Evolutionary conservation across 2,797 vertebrate genomes (phyloP), one percentile per base, ranked within the genome.

Genomic region (Falco columbarius): DNA sequence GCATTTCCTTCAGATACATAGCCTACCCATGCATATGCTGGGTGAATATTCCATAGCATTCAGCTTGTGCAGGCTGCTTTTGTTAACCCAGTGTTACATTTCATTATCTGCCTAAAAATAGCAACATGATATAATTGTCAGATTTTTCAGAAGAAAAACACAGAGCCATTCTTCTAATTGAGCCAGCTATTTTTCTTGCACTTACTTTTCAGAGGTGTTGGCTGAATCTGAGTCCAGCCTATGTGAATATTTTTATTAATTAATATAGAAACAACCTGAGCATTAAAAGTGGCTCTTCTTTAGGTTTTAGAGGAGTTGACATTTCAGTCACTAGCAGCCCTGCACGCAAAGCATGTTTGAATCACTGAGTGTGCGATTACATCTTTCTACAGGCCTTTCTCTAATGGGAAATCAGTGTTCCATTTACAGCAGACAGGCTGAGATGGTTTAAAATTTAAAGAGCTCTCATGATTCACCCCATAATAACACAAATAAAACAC

Each of bases 101-200:
- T 82, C 16, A 54, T 89, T 89, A 61, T 67, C 74, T 58, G 49
- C 44, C 59, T 92, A 92, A 95, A 96, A 95, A 91, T 77, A 95
- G 36, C 38, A 51, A 71, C 5, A 14, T 49, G 58, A 85, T 65
- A 56, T 34, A 74, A 66, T 46, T 65, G 40, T 59, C 63, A 85
- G 42, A 26, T 86, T 89, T 97, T 81, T 73, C 42, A 55, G 47
- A 63, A 17, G 44, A 62, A 79, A 82, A 82, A 18, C 62, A 56
- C 32, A 44, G 23, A 86, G 44, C 38, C 80, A 14, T 81, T 82
- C 40, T 90, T 27, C 24, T 67, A 87, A 59, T 29, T 65, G 34
- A 93, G 38, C 19, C 65, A 66, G 38, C 7, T 81, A 19, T 54
- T 90, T 81, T 73, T 66, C 76, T 59, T 73, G 52, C 19, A 7